Evolutionary conservation across 2,797 vertebrate species (phyloP).

Genomic region (Catharus ustulatus): DNA sequence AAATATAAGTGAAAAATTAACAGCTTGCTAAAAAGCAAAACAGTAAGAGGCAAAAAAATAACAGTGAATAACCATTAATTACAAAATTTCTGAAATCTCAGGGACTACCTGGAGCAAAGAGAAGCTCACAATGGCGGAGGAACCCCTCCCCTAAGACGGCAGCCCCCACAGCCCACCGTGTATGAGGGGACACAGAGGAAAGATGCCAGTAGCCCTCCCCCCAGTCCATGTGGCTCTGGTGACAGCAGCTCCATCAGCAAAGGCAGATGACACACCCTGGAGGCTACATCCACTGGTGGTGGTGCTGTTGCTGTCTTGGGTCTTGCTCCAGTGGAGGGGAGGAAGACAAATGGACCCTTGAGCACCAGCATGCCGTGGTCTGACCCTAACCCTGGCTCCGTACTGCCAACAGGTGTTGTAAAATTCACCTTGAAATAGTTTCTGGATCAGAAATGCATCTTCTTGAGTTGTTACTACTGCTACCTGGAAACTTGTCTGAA

Average conservation of each 20-base stretch:
- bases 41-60: not conserved
- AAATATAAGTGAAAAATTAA: not conserved
- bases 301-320: not conserved
- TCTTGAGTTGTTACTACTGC: not conserved
- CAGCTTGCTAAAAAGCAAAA: not conserved
- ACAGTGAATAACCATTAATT: not conserved
- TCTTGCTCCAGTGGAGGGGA: not conserved
- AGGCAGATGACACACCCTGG: not conserved
- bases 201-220: not conserved
- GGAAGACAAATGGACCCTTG: not conserved
- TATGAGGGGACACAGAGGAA: not conserved
- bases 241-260: not conserved
- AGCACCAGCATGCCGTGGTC: rapidly evolving
- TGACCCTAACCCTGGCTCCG: rapidly evolving
- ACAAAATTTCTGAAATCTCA: not conserved
- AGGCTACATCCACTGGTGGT: rapidly evolving
- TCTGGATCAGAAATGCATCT: not conserved
- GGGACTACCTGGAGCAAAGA: not conserved
- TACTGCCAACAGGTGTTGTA: not conserved
- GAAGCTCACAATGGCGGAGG: not conserved
- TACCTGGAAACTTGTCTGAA: not conserved
- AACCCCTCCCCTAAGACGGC: rapidly evolving
- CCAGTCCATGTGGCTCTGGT: rapidly evolving
- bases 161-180: rapidly evolving
- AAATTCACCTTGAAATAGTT: not conserved